A percentile compares a stretch with the other conserved stretches of the same genome.
phyloP scores from a whole-genome alignment of 2,113 vertebrate species.

The Carollia perspicillata region DNA sequence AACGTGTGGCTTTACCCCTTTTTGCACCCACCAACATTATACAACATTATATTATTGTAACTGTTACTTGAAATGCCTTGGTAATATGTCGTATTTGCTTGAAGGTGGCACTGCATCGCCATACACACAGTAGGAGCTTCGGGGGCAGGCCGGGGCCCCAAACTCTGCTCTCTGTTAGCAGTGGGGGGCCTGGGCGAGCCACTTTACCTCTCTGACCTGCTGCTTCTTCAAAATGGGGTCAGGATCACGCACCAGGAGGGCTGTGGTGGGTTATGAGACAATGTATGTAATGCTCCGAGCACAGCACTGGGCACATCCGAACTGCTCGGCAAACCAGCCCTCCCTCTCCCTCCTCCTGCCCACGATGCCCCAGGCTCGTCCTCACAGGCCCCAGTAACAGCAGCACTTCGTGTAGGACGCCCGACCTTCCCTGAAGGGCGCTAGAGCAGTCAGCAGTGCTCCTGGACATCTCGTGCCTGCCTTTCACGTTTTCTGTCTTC shows the following conservation, averaged over 20 bases:
- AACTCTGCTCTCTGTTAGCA: neutral
- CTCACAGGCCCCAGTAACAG: neutral
- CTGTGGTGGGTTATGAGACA: neutral
- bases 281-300: neutral
- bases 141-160: neutral
- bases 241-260: neutral
- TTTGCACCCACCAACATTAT: neutral
- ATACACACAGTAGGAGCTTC: neutral
- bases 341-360: neutral
- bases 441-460: neutral
- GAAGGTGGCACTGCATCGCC: neutral
- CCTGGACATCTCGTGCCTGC: neutral
- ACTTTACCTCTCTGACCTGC: neutral
- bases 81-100: neutral
- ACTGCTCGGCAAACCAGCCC: neutral
- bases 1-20: neutral
- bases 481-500: neutral
- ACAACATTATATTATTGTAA: neutral
- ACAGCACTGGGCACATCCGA: neutral
- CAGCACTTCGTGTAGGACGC: neutral
- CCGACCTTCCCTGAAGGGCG: neutral
- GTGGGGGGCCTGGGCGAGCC: neutral
- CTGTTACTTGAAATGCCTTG: neutral
- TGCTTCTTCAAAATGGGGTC: neutral
- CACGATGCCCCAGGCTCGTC: neutral